These are phyloP conservation scores for Pyrrhosoma nymphula DNA, from an alignment of 2,888 invertebrate species.

Conservation along the genomic window DNA sequence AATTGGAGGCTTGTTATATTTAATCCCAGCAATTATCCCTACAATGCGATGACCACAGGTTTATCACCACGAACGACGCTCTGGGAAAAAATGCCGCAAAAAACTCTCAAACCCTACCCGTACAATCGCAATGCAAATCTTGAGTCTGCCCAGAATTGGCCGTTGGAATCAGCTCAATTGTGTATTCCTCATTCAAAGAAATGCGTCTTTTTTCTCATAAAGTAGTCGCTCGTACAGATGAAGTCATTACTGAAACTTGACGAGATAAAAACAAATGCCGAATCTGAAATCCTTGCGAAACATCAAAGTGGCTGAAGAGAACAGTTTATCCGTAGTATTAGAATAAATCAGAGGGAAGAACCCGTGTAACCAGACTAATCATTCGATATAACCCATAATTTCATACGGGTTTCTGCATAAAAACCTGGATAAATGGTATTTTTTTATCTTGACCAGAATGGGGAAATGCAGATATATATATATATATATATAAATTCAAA, in stretches of 20 bases:
- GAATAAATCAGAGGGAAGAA: no score
- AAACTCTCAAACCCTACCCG: background rate
- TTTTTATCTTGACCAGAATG: no score
- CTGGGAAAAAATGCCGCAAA: background rate
- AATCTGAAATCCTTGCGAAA: no score
- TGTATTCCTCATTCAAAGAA: background rate
- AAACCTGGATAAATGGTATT: no score
- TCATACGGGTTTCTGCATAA: no score
- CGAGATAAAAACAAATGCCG: background rate
- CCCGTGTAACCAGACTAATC: no score
- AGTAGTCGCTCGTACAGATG: background rate
- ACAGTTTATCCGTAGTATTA: no score
- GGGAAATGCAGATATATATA: no score
- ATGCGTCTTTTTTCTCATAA: background rate
- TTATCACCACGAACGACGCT: background rate
- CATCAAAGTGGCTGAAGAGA: no score
- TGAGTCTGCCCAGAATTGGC: background rate
- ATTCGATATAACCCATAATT: no score
- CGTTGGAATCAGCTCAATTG: background rate
- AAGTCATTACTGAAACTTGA: background rate
- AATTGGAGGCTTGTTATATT: constrained; percentile 39
- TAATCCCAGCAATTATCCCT: background rate
- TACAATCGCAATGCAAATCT: background rate
- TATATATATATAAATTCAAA: no score
- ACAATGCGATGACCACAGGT: background rate